Base-by-base conservation (phyloP, 2,113 vertebrate genomes). In the Daboia siamensis region DNA sequence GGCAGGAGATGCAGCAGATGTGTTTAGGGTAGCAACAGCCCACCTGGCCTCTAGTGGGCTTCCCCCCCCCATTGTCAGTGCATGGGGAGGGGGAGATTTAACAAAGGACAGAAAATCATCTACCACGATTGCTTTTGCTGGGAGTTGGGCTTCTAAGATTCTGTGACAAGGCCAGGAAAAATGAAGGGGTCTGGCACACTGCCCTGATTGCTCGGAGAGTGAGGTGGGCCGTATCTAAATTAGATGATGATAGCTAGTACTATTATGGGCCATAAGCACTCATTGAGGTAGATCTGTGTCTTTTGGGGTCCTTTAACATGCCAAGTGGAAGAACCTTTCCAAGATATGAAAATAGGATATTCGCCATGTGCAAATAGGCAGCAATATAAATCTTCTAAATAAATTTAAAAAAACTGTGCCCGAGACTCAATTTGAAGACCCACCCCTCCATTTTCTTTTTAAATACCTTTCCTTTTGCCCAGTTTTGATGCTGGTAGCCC, bases 391-490 rank as follows among this genome's bases (percentile, higher is more conserved):
- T 51, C 9, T 51, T 51, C 48, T 51, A 51, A 51, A 51, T 9
- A 51, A 51, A 51, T 51, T 1, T 1, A 51, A 51, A 51, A 51
- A 48, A 48, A 51, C 44, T 48, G 89, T 15, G 86, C 56, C 86
- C 13, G 26, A 86, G 90, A 94, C 94, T 84, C 84, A 90, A 4
- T 1, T 89, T 69, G 86, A 59, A 94, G 94, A 94, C 90, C 80
- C 93, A 88, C 87, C 94, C 85, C 93, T 87, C 95, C 92, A 84
- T 95, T 94, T 94, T 6, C 0, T 95, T 94, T 69, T 91, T 94
- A 86, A 56, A 91, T 74, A 80, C 87, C 93, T 95, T 92, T 90
- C 86, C 86, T 29, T 54, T 90, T 91, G 90, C 94, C 88, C 93
- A 0, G 74, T 5, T 13, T 86, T 94, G 90, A 92, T 54, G 57